Conservation (phyloP, 2,113 vertebrate species). For the Antennarius striatus region DNA sequence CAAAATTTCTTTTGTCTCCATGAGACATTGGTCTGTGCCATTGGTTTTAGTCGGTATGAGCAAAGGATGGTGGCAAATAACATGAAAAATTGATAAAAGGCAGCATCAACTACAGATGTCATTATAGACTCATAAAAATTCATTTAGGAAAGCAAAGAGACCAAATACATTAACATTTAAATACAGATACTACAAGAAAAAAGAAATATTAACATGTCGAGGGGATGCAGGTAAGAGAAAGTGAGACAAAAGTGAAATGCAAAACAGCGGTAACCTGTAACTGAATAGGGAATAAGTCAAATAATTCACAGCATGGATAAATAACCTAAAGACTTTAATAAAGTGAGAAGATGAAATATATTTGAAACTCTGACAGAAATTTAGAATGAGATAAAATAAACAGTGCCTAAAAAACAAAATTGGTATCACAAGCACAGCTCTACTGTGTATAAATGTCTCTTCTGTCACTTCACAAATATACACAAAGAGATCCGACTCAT, state of each 20-base stretch:
- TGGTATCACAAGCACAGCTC: conserved; percentile 45
- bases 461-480: conserved; percentile 56
- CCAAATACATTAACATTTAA: conserved; percentile 3
- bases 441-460: conserved; percentile 43
- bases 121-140: background rate
- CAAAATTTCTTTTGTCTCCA: background rate
- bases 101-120: background rate
- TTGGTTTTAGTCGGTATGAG: conserved; percentile 19
- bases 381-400: conserved; percentile 20
- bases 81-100: conserved; percentile 7
- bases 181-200: conserved; percentile 5
- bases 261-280: background rate
- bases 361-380: conserved; percentile 16
- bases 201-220: conserved; percentile 2
- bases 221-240: background rate
- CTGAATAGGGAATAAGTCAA: conserved; percentile 14
- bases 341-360: conserved; percentile 34
- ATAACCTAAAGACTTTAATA: conserved; percentile 33
- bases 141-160: conserved; percentile 4
- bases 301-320: conserved; percentile 36
- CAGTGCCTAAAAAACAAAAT: conserved; percentile 24
- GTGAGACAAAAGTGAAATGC: background rate
- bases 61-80: background rate
- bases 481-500: conserved; percentile 25
- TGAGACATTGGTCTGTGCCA: conserved; percentile 45